These are phyloP conservation scores for Muricea muricata DNA, from an alignment of 92 coral and sea anemone genomes.

Conservation along the genomic window DNA sequence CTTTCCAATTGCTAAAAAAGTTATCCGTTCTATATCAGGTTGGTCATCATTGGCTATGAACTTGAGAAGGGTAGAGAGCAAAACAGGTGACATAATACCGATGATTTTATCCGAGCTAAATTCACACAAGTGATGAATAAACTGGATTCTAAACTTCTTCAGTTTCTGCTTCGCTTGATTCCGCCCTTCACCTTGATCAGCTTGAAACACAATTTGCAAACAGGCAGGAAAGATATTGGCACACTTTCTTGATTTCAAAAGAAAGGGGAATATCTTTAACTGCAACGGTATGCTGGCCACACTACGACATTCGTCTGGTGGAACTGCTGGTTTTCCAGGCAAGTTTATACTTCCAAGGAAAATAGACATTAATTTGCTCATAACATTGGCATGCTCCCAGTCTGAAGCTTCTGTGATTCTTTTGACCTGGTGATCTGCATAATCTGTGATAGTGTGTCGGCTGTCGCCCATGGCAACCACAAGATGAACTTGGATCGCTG, in stretches of 20 bases:
- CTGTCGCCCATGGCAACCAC: slow-evolving; percentile 92
- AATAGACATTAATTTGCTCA: slow-evolving; percentile 78
- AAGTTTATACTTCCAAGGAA: slow-evolving; percentile 81
- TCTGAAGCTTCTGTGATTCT: slow-evolving; percentile 94
- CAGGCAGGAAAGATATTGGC: slow-evolving; percentile 93
- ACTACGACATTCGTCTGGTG: slow-evolving; percentile 68
- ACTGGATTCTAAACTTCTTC: slow-evolving; percentile 84
- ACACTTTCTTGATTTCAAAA: slow-evolving; percentile 86
- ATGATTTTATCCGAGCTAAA: slow-evolving; percentile 95
- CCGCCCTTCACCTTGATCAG: not conserved
- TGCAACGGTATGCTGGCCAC: slow-evolving; percentile 84
- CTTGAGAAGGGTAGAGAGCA: slow-evolving; percentile 86
- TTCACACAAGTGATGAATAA: slow-evolving; percentile 92
- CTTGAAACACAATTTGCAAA: slow-evolving; percentile 71
- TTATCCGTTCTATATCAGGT: slow-evolving; percentile 83
- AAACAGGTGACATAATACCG: slow-evolving; percentile 75
- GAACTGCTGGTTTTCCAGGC: slow-evolving; percentile 61
- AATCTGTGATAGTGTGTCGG: slow-evolving; percentile 81
- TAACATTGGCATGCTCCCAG: slow-evolving; percentile 87
- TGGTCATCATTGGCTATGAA: slow-evolving; percentile 80
- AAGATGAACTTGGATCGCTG: slow-evolving; percentile 84
- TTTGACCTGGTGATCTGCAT: slow-evolving; percentile 89
- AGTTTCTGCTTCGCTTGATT: slow-evolving; percentile 71
- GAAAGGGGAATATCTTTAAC: slow-evolving; percentile 86
- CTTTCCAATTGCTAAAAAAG: slow-evolving; percentile 90